Conservation (phyloP, 2,113 vertebrate genomes). For the Clarias macrocephalus region DNA sequence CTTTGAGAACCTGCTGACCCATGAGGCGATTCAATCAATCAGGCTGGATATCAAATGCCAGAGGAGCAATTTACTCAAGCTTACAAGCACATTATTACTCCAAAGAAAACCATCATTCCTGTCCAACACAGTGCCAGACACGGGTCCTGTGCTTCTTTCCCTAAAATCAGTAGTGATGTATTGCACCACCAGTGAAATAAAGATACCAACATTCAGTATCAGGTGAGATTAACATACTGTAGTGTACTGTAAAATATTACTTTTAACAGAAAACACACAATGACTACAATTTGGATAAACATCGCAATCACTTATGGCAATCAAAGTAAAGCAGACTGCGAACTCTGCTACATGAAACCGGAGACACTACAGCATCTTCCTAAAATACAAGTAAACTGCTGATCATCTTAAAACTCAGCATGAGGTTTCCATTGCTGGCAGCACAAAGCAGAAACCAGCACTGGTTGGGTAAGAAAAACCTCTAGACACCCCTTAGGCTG, state of each 20-base stretch:
- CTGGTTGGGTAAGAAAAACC: background rate
- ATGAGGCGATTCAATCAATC: background rate
- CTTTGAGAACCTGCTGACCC: background rate
- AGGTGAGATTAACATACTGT: background rate
- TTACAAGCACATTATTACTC: background rate
- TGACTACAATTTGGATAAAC: background rate
- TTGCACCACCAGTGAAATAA: background rate
- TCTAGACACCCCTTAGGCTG: background rate
- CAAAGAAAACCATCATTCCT: background rate
- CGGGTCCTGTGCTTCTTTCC: background rate
- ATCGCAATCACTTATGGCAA: background rate
- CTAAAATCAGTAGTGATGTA: background rate
- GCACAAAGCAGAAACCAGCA: background rate
- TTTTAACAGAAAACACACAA: background rate
- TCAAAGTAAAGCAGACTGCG: background rate
- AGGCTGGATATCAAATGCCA: background rate
- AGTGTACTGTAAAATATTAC: background rate
- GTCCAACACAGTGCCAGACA: background rate
- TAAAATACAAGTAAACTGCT: background rate
- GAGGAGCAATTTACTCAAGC: background rate
- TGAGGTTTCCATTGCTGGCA: background rate
- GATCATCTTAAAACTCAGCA: background rate
- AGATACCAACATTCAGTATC: background rate
- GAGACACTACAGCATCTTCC: background rate
- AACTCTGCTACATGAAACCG: background rate